These are phyloP conservation scores for Gymnarchus niloticus DNA, from an alignment of 2,113 vertebrate species.

Conservation along the genomic window DNA sequence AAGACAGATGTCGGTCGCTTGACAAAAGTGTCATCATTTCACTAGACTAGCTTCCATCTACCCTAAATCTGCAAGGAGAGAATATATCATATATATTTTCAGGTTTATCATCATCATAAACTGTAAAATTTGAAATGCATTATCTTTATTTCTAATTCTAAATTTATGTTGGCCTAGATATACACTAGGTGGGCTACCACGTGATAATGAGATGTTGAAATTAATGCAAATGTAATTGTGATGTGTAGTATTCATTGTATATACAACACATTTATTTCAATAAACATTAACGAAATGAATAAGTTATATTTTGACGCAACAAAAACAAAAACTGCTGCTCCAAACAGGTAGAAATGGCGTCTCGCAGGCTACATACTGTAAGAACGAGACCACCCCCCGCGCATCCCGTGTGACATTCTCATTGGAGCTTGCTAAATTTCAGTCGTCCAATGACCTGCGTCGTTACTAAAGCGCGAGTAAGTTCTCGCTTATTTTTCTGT, in stretches of 20 bases:
- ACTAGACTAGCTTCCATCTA: not conserved
- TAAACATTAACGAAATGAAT: not conserved
- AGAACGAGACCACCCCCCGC: not conserved
- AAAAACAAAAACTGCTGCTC: not conserved
- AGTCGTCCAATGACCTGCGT: not conserved
- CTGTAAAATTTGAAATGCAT: not conserved
- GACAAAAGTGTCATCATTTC: not conserved
- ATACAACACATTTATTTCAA: not conserved
- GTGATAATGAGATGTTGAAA: not conserved
- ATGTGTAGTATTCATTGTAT: not conserved
- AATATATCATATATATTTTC: slow-evolving; percentile 3
- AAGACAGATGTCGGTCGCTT: not conserved
- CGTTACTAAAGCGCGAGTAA: not conserved
- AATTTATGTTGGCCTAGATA: not conserved
- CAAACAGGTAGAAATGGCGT: not conserved
- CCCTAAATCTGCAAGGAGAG: not conserved
- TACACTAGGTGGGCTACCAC: not conserved
- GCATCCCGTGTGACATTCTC: not conserved
- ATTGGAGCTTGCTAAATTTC: not conserved
- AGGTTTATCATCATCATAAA: not conserved
- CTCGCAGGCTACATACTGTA: not conserved
- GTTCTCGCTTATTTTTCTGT: not conserved
- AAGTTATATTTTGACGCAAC: not conserved
- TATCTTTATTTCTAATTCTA: not conserved
- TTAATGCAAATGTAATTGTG: not conserved